Evolutionary conservation across 2,888 invertebrate genomes (phyloP).

Genomic region (Xanthorhoe designata): DNA sequence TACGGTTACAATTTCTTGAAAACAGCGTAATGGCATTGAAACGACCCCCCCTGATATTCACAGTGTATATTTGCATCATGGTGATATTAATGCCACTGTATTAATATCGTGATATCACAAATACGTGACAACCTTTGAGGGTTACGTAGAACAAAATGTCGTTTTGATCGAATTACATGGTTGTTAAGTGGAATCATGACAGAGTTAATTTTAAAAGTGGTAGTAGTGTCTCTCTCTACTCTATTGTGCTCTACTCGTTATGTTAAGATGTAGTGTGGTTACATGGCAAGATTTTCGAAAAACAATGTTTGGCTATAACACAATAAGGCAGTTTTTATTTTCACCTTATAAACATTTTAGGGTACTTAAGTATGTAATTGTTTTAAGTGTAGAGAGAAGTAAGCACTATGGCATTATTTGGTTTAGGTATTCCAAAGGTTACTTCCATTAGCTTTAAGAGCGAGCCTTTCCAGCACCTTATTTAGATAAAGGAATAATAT

Average conservation of each 20-base stretch:
- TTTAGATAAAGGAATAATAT: conserved; percentile 49
- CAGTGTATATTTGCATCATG: conserved; percentile 75
- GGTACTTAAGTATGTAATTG: not conserved
- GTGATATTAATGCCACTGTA: conserved; percentile 64
- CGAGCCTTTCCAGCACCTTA: conserved; percentile 42
- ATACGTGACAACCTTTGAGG: conserved; percentile 27
- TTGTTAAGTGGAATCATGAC: no score
- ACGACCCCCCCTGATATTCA: conserved; percentile 62
- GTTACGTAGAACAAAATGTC: conserved; percentile 6
- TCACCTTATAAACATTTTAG: not conserved
- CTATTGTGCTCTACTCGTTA: no score
- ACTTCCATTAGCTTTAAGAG: conserved; percentile 36
- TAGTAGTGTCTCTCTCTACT: no score
- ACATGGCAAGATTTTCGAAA: not conserved
- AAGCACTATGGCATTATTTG: conserved; percentile 23
- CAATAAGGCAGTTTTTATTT: not conserved
- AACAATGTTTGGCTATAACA: not conserved
- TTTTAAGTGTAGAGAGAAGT: not conserved
- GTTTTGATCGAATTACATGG: no score
- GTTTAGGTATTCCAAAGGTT: conserved; percentile 29
- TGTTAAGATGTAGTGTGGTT: no score
- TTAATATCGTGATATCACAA: conserved; percentile 34
- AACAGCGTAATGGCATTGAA: conserved; percentile 38
- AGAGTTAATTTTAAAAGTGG: no score
- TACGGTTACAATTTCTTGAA: not conserved